phyloP scores from a whole-genome alignment of 2,797 vertebrate species.

The Paedocypris micromegethes region DNA sequence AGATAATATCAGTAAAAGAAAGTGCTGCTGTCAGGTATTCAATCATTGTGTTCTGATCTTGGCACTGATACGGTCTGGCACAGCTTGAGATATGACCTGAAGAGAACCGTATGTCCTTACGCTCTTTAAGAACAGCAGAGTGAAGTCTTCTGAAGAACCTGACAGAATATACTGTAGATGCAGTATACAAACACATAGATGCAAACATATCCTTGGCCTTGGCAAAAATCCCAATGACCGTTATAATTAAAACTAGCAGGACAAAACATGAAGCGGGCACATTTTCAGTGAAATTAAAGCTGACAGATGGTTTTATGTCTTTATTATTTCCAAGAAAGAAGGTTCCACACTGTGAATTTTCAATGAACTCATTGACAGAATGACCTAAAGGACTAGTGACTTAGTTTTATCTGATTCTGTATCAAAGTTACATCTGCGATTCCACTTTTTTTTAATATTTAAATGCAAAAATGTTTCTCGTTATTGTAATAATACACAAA shows the following conservation, averaged over 20 bases:
- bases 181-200: neutral
- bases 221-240: slow-evolving; percentile 8
- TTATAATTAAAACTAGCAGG: slow-evolving; percentile 38
- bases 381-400: neutral
- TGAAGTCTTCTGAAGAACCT: slow-evolving; percentile 11
- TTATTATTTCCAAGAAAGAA: slow-evolving; percentile 19
- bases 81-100: slow-evolving; percentile 12
- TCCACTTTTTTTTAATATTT: too few species aligned
- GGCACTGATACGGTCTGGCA: slow-evolving; percentile 19
- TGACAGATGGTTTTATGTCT: slow-evolving; percentile 13
- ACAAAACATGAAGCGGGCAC: slow-evolving; percentile 21
- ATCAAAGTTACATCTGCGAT: neutral
- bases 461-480: too few species aligned
- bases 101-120: slow-evolving; percentile 25
- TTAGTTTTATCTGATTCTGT: slow-evolving; percentile 3
- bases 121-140: slow-evolving; percentile 3
- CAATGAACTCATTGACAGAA: slow-evolving; percentile 1
- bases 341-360: slow-evolving; percentile 10
- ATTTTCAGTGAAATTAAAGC: slow-evolving; percentile 22
- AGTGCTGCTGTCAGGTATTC: neutral
- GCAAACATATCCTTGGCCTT: neutral
- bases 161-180: neutral
- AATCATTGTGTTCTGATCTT: slow-evolving; percentile 9
- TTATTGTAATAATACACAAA: too few species aligned
- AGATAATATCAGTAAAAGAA: too few species aligned